Base-by-base conservation (phyloP, 37 sponge, comb jelly and placozoan species). In the Ianthella basta region DNA sequence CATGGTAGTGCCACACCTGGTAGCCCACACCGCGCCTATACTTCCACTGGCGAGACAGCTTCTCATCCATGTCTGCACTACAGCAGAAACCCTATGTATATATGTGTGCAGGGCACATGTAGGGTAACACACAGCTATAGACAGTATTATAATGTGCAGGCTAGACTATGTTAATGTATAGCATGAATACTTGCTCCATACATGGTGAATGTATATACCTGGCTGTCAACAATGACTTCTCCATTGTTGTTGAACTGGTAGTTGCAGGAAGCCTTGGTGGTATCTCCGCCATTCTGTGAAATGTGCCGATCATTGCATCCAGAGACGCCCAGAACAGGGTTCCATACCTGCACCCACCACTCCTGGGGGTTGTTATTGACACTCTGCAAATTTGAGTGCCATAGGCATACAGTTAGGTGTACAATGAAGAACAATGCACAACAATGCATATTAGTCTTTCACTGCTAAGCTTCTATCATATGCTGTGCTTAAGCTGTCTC, bases 81-180 rank as follows among this genome's bases (percentile, higher is more conserved):
- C 91, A 86, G 65, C 91, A 90, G 56, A 79, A 90, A 1, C 86
- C 86, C 90, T 86, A 24, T 41, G 38, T 66, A 37, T 29, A 72
- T 72, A 72, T 61, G 63, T 2, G 63, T 25, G 27, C 27, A 10
- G 27, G 63, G n/a, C 63, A 61, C 63, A 61, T n/a, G n/a, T n/a
- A n/a, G 25, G 4, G 4, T 61, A 4, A 61, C 25, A 61, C 59
- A 19, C 59, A 56, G 18, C 18, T 56, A 19, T 56, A 56, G 59
- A 18, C 59, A 56, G 18, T 56, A 56, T 56, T 56, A 19, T 56
- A 19, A 18, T 56, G 18, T 56, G 18, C 59, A 56, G 18, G n/a
- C n/a, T 44, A 44, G 50, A 44, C 50, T 8, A 44, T 44, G 50
- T 8, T 10, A 44, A 8, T 44, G 50, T 10, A 8, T 8, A 44